Conservation (phyloP, 2,888 invertebrate species). For the Globia sparganii region DNA sequence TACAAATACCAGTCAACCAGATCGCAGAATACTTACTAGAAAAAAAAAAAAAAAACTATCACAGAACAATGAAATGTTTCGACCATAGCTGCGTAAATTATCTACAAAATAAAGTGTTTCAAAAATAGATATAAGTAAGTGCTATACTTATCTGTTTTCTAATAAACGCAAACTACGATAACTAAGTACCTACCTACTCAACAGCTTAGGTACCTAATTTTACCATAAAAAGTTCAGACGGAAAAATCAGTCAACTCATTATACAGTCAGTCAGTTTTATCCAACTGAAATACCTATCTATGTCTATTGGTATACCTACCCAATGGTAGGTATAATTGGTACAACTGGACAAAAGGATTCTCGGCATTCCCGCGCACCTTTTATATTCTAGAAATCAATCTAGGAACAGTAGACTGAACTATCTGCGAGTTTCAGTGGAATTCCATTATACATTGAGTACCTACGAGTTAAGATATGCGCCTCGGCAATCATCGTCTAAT, state of each 20-base stretch:
- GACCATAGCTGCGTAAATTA: background rate
- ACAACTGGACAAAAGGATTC: slow-evolving; percentile 35
- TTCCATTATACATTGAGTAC: background rate
- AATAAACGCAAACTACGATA: background rate
- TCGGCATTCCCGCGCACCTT: background rate
- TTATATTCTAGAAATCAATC: slow-evolving; percentile 11
- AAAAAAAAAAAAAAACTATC: background rate
- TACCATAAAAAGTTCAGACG: background rate
- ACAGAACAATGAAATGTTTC: background rate
- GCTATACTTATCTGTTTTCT: background rate
- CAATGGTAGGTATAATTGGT: background rate
- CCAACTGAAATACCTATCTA: too few species aligned
- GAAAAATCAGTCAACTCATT: slow-evolving; percentile 17
- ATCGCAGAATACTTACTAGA: background rate
- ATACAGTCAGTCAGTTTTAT: background rate
- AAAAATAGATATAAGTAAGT: background rate
- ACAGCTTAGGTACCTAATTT: background rate
- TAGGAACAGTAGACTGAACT: background rate
- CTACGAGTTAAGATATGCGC: background rate
- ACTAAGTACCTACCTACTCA: background rate
- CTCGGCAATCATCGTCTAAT: background rate
- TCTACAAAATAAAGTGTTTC: background rate
- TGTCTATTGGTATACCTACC: background rate
- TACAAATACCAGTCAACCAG: background rate
- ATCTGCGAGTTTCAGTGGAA: slow-evolving; percentile 2